Conservation (phyloP, 2,113 vertebrate species). For the Probosciger aterrimus region DNA sequence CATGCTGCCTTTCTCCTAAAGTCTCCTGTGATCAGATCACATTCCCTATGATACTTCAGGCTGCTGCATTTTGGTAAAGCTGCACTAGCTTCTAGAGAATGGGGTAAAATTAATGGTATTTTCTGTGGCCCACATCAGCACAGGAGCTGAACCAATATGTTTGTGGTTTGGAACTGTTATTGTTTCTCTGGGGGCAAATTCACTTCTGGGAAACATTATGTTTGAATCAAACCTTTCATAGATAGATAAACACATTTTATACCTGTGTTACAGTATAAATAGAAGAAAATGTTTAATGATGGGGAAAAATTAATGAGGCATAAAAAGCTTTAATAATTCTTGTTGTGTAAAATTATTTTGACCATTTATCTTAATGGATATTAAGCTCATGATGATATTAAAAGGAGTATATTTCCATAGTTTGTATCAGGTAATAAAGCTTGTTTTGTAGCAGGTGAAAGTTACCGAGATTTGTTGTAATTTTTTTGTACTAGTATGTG, state of each 20-base stretch:
- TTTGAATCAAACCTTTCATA: background rate
- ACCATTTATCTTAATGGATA: background rate
- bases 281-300: background rate
- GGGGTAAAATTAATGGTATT: background rate
- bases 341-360: background rate
- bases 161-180: background rate
- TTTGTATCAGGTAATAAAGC: background rate
- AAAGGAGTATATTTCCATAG: background rate
- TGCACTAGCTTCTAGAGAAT: background rate
- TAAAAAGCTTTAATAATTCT: background rate
- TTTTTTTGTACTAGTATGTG: background rate
- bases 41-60: background rate
- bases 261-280: background rate
- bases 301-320: background rate
- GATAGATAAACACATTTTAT: background rate
- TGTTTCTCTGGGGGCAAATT: background rate
- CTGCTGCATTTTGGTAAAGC: background rate
- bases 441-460: background rate
- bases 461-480: background rate
- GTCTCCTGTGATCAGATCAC: background rate
- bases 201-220: background rate
- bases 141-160: background rate
- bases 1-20: background rate
- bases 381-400: background rate
- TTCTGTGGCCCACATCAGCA: background rate